Conservation (phyloP, 2,888 invertebrate genomes). For the Clivina fossor region DNA sequence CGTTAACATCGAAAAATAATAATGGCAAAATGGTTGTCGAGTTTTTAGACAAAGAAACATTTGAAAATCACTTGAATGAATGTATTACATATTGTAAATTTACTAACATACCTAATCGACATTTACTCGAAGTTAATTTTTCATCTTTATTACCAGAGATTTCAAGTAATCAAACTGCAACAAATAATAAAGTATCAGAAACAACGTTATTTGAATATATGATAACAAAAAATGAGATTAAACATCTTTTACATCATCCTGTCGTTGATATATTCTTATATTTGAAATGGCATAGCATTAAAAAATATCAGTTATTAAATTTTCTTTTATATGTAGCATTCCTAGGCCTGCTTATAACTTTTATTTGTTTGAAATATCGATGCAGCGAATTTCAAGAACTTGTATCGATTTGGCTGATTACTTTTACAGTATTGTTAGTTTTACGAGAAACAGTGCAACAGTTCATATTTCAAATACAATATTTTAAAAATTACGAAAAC, state of each 20-base stretch:
- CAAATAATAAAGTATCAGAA: background rate
- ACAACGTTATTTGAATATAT: conserved; percentile 9
- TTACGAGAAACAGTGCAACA: background rate
- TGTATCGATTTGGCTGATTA: too few relatives aligned
- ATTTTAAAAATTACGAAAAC: conserved; percentile 13
- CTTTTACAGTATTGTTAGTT: conserved; percentile 8
- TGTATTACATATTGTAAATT: conserved; percentile 3
- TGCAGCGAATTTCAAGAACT: too few relatives aligned
- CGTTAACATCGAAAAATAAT: background rate
- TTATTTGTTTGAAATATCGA: background rate
- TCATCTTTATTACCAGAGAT: conserved; percentile 1
- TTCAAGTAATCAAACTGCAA: background rate
- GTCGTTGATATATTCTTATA: conserved; percentile 12
- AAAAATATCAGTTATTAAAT: conserved; percentile 6
- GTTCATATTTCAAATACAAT: conserved; percentile 8
- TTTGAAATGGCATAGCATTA: conserved; percentile 13
- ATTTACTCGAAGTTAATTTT: conserved; percentile 3
- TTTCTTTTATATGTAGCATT: conserved; percentile 6
- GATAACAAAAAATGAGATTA: conserved; percentile 1
- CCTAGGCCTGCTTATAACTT: background rate
- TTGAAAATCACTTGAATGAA: conserved; percentile 14
- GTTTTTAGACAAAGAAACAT: conserved; percentile 2
- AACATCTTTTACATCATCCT: conserved; percentile 12
- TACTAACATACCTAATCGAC: background rate
- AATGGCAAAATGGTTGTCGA: conserved; percentile 11